A percentile compares a stretch with the other conserved stretches of the same genome.
phyloP scores from a whole-genome alignment of 2,797 vertebrate species.

The Petrocephalus sullivani region DNA sequence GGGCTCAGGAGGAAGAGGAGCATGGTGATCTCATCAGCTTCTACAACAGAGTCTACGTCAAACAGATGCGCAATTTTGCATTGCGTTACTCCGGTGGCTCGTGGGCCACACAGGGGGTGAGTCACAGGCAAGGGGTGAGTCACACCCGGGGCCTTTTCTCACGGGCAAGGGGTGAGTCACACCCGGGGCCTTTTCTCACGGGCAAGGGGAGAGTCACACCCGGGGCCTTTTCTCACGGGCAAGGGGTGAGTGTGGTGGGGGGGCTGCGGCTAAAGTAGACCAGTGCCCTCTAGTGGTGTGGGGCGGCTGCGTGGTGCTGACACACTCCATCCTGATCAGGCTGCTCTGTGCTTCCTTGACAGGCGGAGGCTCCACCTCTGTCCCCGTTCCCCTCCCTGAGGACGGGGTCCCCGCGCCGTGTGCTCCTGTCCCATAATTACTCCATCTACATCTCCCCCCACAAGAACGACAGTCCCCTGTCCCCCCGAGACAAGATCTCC shows the following conservation, averaged over 20 bases:
- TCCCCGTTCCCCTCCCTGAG: conserved; percentile 78
- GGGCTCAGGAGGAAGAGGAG: conserved; percentile 63
- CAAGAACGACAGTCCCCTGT: conserved; percentile 59
- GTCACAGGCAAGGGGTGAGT: neutral
- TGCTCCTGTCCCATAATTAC: conserved; percentile 83
- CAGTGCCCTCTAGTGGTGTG: neutral
- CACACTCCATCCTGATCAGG: neutral
- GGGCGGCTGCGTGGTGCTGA: neutral
- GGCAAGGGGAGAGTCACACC: neutral
- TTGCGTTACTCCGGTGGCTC: conserved; percentile 65
- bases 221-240: too few relatives aligned
- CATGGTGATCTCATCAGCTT: conserved; percentile 84
- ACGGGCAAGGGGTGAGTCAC: neutral
- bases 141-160: neutral
- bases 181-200: neutral
- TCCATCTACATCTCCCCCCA: conserved; percentile 86
- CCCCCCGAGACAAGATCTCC: conserved; percentile 76
- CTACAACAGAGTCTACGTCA: conserved; percentile 79
- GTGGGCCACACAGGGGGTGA: conserved; percentile 40
- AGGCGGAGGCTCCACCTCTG: conserved; percentile 73
- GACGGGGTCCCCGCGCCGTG: conserved; percentile 74
- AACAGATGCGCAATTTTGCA: conserved; percentile 74
- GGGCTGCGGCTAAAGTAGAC: neutral
- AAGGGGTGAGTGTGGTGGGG: neutral
- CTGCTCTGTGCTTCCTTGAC: neutral